phyloP scores from a whole-genome alignment of 2,113 vertebrate genomes.

The Notarius lentiginosus region DNA sequence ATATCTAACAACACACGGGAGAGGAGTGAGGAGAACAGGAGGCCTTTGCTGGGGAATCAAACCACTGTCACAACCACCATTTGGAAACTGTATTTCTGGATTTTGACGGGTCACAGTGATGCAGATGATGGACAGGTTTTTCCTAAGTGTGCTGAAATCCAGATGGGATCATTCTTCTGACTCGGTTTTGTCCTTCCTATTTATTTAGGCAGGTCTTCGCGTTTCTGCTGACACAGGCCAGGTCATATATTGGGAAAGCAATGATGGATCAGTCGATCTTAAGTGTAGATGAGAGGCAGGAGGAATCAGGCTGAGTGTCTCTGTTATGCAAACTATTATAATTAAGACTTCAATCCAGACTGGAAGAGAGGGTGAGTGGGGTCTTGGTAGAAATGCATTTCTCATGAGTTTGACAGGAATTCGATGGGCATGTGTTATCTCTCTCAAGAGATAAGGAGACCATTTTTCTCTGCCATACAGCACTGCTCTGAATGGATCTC shows the following conservation, averaged over 20 bases:
- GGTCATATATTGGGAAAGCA: conserved; percentile 34
- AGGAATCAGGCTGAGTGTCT: conserved; percentile 58
- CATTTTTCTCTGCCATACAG: conserved; percentile 8
- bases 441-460: conserved; percentile 52
- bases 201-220: conserved; percentile 27
- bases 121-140: not conserved
- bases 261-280: conserved; percentile 62
- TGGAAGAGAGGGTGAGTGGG: conserved; percentile 1
- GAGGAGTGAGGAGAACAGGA: conserved; percentile 4
- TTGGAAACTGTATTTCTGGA: conserved; percentile 11
- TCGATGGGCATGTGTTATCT: conserved; percentile 55
- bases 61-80: not conserved
- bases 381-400: conserved; percentile 47
- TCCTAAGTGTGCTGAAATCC: not conserved
- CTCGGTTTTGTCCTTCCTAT: conserved; percentile 3
- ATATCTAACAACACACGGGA: conserved; percentile 36
- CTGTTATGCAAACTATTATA: conserved; percentile 53
- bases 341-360: conserved; percentile 60
- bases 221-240: conserved; percentile 64
- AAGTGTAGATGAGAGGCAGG: conserved; percentile 55
- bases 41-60: conserved; percentile 8
- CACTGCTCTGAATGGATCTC: conserved; percentile 40
- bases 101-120: not conserved
- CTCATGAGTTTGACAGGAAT: conserved; percentile 52
- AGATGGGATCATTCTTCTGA: conserved; percentile 22